Conservation (phyloP, 2,797 vertebrate genomes). For the Enteromius mattozi region DNA sequence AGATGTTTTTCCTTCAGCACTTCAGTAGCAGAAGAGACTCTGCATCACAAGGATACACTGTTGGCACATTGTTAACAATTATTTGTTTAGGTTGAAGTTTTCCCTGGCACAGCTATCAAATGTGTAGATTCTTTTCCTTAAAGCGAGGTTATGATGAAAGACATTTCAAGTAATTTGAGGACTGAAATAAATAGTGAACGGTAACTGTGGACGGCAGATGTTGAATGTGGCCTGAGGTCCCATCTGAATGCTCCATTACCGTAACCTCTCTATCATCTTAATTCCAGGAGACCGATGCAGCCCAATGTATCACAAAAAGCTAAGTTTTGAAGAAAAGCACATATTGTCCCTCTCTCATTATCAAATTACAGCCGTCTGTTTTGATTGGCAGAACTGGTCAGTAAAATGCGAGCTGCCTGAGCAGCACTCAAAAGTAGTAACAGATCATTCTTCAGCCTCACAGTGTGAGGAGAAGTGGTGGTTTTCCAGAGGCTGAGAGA, state of each 20-base stretch:
- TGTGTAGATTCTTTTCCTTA: constrained; percentile 16
- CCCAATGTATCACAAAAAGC: constrained; percentile 64
- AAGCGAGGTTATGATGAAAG: background rate
- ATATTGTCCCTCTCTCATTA: constrained; percentile 69
- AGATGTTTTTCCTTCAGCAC: constrained; percentile 22
- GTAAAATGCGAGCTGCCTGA: constrained; percentile 62
- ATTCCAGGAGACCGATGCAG: constrained; percentile 50
- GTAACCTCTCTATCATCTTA: constrained; percentile 40
- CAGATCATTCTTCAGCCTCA: constrained; percentile 28
- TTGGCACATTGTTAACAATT: constrained; percentile 1
- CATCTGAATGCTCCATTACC: constrained; percentile 16
- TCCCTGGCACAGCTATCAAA: constrained; percentile 2
- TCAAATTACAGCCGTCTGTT: constrained; percentile 76
- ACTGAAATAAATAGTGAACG: constrained; percentile 16
- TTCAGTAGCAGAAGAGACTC: constrained; percentile 10
- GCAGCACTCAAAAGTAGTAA: constrained; percentile 58
- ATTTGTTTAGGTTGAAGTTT: constrained; percentile 32
- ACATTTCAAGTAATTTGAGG: constrained; percentile 30
- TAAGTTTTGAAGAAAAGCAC: constrained; percentile 67
- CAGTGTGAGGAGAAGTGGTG: constrained; percentile 39
- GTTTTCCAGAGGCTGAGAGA: constrained; percentile 33
- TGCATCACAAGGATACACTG: constrained; percentile 5
- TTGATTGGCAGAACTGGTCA: constrained; percentile 70
- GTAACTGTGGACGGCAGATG: constrained; percentile 21
- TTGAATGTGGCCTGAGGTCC: constrained; percentile 10